phyloP scores from a whole-genome alignment of 92 coral and sea anemone species.

The Porites cylindrica region DNA sequence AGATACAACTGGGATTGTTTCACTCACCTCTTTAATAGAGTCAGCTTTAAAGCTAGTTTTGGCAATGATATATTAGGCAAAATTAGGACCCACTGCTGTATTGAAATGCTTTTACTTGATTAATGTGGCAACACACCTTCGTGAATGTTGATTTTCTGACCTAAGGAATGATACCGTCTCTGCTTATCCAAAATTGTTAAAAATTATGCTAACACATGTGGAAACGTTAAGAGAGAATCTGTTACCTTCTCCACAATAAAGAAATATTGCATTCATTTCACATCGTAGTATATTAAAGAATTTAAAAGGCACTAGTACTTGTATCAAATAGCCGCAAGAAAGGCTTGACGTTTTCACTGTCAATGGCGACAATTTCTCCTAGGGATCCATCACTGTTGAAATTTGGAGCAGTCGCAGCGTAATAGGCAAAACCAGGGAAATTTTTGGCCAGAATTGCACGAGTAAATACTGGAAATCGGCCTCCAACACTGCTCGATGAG shows the following conservation, averaged over 20 bases:
- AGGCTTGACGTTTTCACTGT: constrained; percentile 17
- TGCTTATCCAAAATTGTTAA: too few species aligned
- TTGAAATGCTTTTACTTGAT: too few species aligned
- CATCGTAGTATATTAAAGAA: neutral
- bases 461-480: constrained; percentile 57
- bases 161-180: too few species aligned
- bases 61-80: too few species aligned
- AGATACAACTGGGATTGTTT: neutral
- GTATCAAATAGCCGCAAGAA: constrained; percentile 52
- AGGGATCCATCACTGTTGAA: neutral
- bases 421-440: constrained; percentile 48
- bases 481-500: constrained; percentile 58
- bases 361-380: neutral
- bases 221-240: neutral
- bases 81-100: too few species aligned
- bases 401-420: constrained; percentile 2
- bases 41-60: too few species aligned
- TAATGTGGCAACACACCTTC: too few species aligned
- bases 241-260: constrained; percentile 29
- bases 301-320: neutral
- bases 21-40: too few species aligned
- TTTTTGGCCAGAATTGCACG: constrained; percentile 32
- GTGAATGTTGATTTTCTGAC: too few species aligned
- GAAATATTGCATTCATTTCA: neutral
- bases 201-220: too few species aligned